Conservation (phyloP, 2,888 invertebrate genomes). For the Acrobasis consociella region DNA sequence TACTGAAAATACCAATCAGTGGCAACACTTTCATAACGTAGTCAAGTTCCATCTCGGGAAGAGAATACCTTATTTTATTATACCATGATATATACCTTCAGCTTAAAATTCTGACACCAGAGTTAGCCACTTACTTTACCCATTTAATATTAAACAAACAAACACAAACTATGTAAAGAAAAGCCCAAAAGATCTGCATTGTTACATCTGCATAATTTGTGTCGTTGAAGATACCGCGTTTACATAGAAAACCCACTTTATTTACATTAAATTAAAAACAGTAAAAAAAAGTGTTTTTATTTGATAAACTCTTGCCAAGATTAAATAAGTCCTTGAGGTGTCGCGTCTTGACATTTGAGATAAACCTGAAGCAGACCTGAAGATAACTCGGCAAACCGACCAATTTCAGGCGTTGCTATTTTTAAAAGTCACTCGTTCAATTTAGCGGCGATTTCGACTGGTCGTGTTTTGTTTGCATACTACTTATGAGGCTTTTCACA, state of each 20-base stretch:
- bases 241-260: not conserved
- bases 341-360: constrained; percentile 53
- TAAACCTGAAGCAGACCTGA: constrained; percentile 57
- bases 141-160: no score
- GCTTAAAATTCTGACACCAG: no score
- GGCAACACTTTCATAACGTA: no score
- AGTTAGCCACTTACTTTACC: no score
- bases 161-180: no score
- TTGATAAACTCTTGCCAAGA: constrained; percentile 42
- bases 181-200: no score
- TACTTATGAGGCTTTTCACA: not conserved
- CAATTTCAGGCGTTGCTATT: not conserved
- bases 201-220: no score
- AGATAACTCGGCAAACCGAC: constrained; percentile 42
- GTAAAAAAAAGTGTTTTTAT: constrained; percentile 7
- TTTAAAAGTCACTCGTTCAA: not conserved
- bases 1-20: no score
- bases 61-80: no score
- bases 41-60: no score
- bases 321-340: constrained; percentile 55
- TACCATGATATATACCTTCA: no score
- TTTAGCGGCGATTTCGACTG: not conserved
- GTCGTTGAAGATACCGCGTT: not conserved
- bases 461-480: constrained; percentile 6
- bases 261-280: not conserved